These are phyloP conservation scores for Cyprinodon diabolis DNA, from an alignment of 2,797 vertebrate genomes.

Conservation along the genomic window DNA sequence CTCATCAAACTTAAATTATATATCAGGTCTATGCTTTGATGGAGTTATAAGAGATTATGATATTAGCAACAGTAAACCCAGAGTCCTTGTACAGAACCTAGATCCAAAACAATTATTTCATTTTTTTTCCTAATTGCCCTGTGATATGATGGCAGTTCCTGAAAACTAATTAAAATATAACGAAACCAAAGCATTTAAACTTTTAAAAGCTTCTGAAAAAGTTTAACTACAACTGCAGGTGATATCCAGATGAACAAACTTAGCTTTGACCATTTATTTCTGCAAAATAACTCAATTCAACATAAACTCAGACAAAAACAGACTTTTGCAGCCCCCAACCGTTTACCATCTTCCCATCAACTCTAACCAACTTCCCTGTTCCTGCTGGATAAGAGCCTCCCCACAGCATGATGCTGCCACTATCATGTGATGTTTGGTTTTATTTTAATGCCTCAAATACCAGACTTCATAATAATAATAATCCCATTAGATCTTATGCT, in stretches of 20 bases:
- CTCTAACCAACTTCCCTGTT: no score
- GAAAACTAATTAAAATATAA: background rate
- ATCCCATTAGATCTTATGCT: background rate
- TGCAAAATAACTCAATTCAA: background rate
- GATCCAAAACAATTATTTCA: background rate
- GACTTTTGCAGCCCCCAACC: background rate
- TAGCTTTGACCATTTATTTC: background rate
- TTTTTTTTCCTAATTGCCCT: background rate
- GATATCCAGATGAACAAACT: background rate
- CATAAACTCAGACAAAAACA: background rate
- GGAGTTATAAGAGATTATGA: conserved; percentile 17
- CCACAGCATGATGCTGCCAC: background rate
- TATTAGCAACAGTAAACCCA: background rate
- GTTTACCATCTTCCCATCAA: background rate
- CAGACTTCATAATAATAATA: background rate
- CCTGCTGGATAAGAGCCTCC: background rate
- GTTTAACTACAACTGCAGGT: conserved; percentile 3
- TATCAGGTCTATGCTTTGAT: conserved; percentile 32
- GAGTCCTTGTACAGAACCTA: background rate
- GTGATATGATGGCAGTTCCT: background rate
- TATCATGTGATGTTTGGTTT: background rate
- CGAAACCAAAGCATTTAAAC: background rate
- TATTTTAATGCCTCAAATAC: background rate
- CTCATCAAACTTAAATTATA: conserved; percentile 35
- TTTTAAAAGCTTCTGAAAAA: conserved; percentile 22